These are phyloP conservation scores for Wiebesia pumilae DNA, from an alignment of 1,140 invertebrate genomes.

Conservation along the genomic window DNA sequence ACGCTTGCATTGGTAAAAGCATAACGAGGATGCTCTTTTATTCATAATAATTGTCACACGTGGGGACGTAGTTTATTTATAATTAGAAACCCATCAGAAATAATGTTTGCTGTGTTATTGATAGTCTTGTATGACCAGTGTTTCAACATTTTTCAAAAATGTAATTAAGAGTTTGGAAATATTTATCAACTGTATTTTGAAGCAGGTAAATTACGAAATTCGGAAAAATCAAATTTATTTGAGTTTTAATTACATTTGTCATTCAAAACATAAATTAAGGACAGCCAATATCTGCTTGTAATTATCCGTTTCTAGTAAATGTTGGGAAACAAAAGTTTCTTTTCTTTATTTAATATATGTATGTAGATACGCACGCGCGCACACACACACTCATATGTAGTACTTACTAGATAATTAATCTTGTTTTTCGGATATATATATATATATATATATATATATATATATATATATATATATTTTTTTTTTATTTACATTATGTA, in stretches of 20 bases:
- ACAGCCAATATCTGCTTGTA: no score
- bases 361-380: no score
- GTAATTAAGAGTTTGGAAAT: not conserved
- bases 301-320: not conserved
- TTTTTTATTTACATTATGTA: no score
- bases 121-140: not conserved
- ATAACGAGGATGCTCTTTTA: not conserved
- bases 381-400: no score
- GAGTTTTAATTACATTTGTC: no score
- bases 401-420: no score
- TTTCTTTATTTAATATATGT: no score
- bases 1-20: not conserved
- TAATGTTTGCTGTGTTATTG: not conserved
- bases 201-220: not conserved
- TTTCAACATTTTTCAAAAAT: not conserved
- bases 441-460: no score
- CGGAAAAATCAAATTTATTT: no score
- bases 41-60: conserved; percentile 1
- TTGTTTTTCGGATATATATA: no score
- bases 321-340: not conserved
- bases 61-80: not conserved
- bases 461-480: no score
- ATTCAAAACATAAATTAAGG: no score
- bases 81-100: not conserved
- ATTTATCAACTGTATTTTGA: not conserved